Conservation (phyloP, 2,888 invertebrate genomes). For the Odontomyia ornata region DNA sequence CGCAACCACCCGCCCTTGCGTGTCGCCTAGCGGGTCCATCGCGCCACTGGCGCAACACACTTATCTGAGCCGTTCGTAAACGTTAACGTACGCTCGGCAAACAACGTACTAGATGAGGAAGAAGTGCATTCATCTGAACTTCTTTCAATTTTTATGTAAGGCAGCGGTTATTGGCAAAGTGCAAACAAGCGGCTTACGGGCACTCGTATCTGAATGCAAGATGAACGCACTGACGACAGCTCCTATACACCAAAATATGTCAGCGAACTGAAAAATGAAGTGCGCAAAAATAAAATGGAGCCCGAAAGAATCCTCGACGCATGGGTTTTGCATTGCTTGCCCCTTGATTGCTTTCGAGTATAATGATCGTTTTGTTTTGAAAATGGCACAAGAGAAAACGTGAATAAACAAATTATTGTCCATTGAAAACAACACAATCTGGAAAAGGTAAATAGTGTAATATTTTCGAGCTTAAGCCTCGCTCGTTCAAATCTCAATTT, state of each 20-base stretch:
- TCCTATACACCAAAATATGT: not conserved
- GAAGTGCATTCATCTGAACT: slow-evolving; percentile 24
- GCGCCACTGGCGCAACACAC: not conserved
- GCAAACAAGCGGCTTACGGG: not conserved
- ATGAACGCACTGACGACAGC: not conserved
- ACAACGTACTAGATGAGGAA: slow-evolving; percentile 32
- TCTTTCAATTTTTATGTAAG: slow-evolving; percentile 8
- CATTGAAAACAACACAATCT: too few species aligned
- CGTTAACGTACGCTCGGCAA: not conserved
- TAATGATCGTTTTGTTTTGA: too few species aligned
- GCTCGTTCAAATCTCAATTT: too few species aligned
- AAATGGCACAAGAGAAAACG: too few species aligned
- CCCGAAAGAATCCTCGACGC: not conserved
- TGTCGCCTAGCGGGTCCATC: not conserved
- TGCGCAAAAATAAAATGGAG: not conserved
- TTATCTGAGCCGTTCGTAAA: not conserved
- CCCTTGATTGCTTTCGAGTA: too few species aligned
- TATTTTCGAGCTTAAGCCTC: too few species aligned
- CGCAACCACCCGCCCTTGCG: not conserved
- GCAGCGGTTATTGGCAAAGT: not conserved
- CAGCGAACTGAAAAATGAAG: not conserved
- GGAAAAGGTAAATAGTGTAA: too few species aligned
- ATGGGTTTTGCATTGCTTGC: not conserved
- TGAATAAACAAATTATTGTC: too few species aligned
- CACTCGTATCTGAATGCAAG: slow-evolving; percentile 12